Conservation (phyloP, 2,888 invertebrate species). For the Ormyrus labotus region DNA sequence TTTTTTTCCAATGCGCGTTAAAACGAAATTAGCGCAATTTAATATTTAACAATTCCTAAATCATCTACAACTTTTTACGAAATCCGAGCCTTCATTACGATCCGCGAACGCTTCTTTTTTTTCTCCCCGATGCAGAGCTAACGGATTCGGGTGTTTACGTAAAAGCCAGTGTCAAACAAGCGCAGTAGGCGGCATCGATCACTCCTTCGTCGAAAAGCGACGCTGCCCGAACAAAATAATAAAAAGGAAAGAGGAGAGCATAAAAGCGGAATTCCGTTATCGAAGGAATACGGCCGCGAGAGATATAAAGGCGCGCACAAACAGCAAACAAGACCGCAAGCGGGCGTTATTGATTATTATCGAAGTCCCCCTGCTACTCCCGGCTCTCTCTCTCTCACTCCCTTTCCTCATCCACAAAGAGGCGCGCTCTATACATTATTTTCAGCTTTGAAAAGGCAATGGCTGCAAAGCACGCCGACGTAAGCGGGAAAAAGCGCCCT, state of each 20-base stretch:
- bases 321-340: slow-evolving; percentile 50
- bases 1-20: no score
- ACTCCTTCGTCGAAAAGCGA: background rate
- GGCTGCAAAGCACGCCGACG: slow-evolving; percentile 56
- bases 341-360: slow-evolving; percentile 55
- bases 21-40: no score
- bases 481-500: slow-evolving; percentile 52
- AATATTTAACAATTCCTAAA: no score
- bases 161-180: no score
- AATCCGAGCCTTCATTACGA: no score
- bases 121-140: no score
- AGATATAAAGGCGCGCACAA: slow-evolving; percentile 14
- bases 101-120: no score
- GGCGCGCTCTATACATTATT: slow-evolving; percentile 49
- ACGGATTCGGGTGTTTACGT: no score
- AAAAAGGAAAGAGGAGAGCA: background rate
- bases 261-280: slow-evolving; percentile 22
- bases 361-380: slow-evolving; percentile 35
- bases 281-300: slow-evolving; percentile 18
- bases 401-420: slow-evolving; percentile 41
- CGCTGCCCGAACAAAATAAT: background rate
- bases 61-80: no score
- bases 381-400: slow-evolving; percentile 10
- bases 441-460: slow-evolving; percentile 53
- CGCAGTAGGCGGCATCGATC: background rate